A percentile compares a stretch with the other conserved stretches of the same genome.
Conservation (phyloP, 2,797 vertebrate genomes). For the Meriones psammophilus region DNA sequence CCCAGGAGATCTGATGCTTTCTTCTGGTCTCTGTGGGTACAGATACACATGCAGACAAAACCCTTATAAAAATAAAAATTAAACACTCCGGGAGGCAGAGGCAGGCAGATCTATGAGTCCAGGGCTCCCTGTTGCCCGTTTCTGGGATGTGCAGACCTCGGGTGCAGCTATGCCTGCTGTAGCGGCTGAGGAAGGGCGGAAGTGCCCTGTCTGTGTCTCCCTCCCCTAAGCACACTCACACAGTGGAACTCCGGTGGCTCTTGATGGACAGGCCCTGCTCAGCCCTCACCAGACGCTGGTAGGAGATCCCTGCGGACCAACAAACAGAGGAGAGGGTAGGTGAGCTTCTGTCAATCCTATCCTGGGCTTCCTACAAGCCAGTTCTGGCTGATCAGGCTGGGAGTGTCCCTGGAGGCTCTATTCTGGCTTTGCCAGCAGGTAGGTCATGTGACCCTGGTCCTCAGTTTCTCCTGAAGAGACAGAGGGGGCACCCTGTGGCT, state of each 20-base stretch:
- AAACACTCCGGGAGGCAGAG: no score
- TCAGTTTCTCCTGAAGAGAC: neutral
- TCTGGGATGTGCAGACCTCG: neutral
- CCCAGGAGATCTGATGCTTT: neutral
- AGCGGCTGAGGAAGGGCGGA: no score
- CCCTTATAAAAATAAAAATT: neutral
- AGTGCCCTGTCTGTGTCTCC: rapidly evolving
- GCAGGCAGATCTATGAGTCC: no score
- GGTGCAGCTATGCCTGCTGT: neutral
- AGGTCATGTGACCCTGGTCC: neutral
- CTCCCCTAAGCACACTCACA: slow-evolving; percentile 90
- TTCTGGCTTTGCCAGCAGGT: neutral
- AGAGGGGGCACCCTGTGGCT: neutral
- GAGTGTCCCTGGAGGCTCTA: rapidly evolving
- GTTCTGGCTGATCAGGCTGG: rapidly evolving
- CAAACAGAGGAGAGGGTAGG: neutral
- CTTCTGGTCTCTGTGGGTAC: neutral
- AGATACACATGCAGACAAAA: neutral
- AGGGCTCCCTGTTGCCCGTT: no score
- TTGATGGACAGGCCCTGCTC: slow-evolving; percentile 93
- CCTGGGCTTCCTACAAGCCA: rapidly evolving
- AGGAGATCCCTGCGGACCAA: slow-evolving; percentile 93
- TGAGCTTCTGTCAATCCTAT: neutral
- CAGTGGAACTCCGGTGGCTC: slow-evolving; percentile 90
- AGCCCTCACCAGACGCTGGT: slow-evolving; percentile 95